A percentile compares a stretch with the other conserved stretches of the same genome.
phyloP scores from a whole-genome alignment of 2,113 vertebrate species.

The Aepyceros melampus region DNA sequence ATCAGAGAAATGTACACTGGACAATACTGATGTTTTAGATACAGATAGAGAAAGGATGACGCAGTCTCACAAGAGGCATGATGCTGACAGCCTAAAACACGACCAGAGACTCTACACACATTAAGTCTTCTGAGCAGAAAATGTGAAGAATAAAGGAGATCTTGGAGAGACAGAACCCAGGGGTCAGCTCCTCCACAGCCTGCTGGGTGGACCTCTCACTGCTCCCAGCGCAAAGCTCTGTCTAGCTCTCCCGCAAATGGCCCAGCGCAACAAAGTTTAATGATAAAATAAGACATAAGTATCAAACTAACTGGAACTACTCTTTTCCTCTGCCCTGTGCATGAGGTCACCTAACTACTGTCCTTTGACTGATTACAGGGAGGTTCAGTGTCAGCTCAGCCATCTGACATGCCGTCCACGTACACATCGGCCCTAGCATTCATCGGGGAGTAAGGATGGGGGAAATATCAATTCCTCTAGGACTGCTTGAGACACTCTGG shows the following conservation, averaged over 20 bases:
- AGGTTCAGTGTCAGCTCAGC: neutral
- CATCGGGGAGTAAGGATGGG: accelerated
- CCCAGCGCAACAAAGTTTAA: accelerated
- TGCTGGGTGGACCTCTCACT: accelerated
- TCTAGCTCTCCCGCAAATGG: neutral
- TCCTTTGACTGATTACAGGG: too few species aligned
- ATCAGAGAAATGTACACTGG: accelerated
- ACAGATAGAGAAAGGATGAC: accelerated
- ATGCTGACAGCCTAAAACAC: too few species aligned
- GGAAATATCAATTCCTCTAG: too few species aligned
- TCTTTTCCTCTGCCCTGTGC: neutral
- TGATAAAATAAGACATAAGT: neutral
- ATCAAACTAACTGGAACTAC: neutral
- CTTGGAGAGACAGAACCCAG: neutral
- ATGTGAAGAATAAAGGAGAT: accelerated
- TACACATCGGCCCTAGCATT: neutral
- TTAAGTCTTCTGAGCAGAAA: neutral
- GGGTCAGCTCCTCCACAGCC: neutral
- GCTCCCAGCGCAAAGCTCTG: neutral
- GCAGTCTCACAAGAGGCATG: neutral
- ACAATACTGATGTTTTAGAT: neutral
- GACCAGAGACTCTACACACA: neutral
- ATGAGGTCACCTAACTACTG: neutral
- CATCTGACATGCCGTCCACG: neutral
- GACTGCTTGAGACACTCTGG: neutral